Evolutionary conservation across 2,113 vertebrate species (phyloP).

Genomic region (Spheniscus mendiculus): DNA sequence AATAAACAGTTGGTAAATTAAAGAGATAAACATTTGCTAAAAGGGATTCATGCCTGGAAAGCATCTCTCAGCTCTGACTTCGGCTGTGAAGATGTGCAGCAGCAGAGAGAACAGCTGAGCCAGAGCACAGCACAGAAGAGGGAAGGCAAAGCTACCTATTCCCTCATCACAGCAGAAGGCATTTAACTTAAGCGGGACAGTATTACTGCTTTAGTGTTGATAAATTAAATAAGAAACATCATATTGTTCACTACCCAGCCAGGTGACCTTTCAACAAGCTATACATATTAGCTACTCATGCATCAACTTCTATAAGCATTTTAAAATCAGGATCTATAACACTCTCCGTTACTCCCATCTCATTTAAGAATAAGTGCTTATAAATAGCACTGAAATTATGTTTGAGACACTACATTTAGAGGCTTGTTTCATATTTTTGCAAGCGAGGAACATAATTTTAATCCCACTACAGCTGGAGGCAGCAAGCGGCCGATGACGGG

Average conservation of each 20-base stretch:
- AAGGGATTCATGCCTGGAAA: background rate
- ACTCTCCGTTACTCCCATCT: background rate
- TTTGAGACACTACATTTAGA: background rate
- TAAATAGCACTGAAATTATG: background rate
- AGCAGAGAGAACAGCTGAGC: background rate
- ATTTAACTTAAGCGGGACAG: background rate
- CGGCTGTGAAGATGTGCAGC: background rate
- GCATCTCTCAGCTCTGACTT: background rate
- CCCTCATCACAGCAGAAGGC: background rate
- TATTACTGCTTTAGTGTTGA: background rate
- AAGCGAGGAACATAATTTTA: background rate
- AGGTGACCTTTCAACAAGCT: background rate
- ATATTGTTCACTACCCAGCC: background rate
- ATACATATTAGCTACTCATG: background rate
- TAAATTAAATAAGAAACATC: background rate
- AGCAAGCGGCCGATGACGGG: accelerated
- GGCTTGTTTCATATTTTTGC: background rate
- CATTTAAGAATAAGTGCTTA: background rate
- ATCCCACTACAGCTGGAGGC: accelerated
- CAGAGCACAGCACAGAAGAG: background rate
- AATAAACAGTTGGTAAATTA: background rate
- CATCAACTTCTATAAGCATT: background rate
- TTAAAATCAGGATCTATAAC: background rate
- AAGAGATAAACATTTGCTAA: background rate
- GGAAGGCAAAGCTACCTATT: background rate